These are phyloP conservation scores for Meleagris gallopavo DNA, from an alignment of 2,113 vertebrate species.

Conservation along the genomic window DNA sequence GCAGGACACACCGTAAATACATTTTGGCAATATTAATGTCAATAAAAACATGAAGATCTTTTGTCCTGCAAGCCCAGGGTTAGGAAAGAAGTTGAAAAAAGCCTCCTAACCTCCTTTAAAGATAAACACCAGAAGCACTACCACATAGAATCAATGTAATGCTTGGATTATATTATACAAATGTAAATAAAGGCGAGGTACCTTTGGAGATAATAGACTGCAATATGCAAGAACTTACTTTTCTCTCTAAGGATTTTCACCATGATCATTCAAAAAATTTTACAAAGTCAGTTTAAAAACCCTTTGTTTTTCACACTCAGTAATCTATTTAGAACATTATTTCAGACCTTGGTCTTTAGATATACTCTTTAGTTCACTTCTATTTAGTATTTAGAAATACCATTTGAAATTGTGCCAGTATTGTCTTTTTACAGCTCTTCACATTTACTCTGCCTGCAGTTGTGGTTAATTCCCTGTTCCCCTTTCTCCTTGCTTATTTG, in stretches of 20 bases:
- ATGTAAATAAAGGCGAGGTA: background rate
- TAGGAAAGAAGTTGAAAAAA: background rate
- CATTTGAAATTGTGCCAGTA: background rate
- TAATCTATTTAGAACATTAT: background rate
- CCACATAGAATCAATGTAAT: background rate
- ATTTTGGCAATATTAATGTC: background rate
- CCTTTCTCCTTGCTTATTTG: background rate
- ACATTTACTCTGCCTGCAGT: background rate
- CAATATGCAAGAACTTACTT: background rate
- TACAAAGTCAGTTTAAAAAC: background rate
- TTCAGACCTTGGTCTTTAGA: background rate
- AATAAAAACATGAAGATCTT: background rate
- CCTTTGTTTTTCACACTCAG: background rate
- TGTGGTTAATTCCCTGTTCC: fast-evolving
- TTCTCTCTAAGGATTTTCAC: background rate
- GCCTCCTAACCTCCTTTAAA: background rate
- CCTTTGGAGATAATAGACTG: background rate
- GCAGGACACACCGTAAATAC: background rate
- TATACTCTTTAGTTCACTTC: background rate
- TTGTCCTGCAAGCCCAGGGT: background rate
- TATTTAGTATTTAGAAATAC: background rate
- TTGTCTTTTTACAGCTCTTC: background rate
- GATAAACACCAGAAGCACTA: background rate
- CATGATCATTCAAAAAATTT: background rate
- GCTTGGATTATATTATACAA: background rate